These are phyloP conservation scores for Axinella damicornis DNA, from an alignment of 37 sponge, comb jelly and placozoan species.

Conservation along the genomic window DNA sequence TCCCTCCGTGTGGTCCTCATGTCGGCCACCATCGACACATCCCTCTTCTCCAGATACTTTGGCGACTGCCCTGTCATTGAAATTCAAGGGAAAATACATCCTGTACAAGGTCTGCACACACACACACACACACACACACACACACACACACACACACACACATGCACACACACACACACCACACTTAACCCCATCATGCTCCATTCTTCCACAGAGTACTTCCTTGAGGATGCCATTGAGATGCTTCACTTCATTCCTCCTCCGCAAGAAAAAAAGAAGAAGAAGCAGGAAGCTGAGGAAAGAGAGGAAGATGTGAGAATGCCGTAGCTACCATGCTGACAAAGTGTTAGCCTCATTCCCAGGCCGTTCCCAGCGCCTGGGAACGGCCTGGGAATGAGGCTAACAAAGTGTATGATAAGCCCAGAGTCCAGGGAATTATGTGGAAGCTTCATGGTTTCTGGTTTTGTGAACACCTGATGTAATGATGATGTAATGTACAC, in stretches of 20 bases:
- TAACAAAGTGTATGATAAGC: neutral
- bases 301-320: slow-evolving; percentile 26
- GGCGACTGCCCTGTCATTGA: slow-evolving; percentile 69
- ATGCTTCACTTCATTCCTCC: slow-evolving; percentile 61
- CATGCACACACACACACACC: no score
- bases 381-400: no score
- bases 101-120: slow-evolving; percentile 51
- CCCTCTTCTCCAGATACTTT: slow-evolving; percentile 74
- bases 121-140: no score
- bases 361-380: no score
- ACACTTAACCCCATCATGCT: neutral
- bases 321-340: neutral
- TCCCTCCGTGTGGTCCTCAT: slow-evolving; percentile 73
- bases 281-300: slow-evolving; percentile 13
- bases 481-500: neutral
- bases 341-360: no score
- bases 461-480: neutral
- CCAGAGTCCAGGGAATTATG: no score
- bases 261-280: slow-evolving; percentile 57
- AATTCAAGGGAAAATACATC: slow-evolving; percentile 62
- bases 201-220: slow-evolving; percentile 45
- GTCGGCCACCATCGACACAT: slow-evolving; percentile 86
- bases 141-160: no score
- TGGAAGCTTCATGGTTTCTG: no score
- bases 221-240: slow-evolving; percentile 82